Evolutionary conservation across 2,888 invertebrate species (phyloP), one percentile per base, ranked within the genome.

Genomic region (Tenthredo notha): DNA sequence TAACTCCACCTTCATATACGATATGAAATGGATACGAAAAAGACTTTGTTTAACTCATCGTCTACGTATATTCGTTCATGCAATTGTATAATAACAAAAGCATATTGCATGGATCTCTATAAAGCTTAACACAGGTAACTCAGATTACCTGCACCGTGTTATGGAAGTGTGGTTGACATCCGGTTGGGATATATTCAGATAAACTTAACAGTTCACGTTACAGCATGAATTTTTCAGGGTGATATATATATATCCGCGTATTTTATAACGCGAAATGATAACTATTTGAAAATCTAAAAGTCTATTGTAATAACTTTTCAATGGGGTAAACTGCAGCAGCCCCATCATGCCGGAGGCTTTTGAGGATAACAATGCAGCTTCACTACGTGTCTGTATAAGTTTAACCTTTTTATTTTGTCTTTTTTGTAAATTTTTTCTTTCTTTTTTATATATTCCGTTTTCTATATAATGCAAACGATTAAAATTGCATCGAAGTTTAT

Each of bases 121-220:
- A 21, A 29, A 77, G 7, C 37, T 6, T 37, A 37, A 7, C 7
- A 37, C 37, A 37, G 37, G 50, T 77, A 21, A 74, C 54, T 15
- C 29, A 47, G 77, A 37, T 50, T 47, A 77, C 77, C 54, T 40
- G 43, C n/a, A 37, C 5, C 21, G 74, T 25, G 9, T 43, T 12
- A 43, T 43, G 50, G 50, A 54, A 54, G 10, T 33, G 77, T 29
- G 54, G n/a, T n/a, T n/a, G 54, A 77, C 50, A 77, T 77, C 77
- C 77, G 77, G 33, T 54, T 10, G 7, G 7, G n/a, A 18, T 74
- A 18, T 74, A 43, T 43, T 74, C 72, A 43, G 25, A 77, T 54
- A 77, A 77, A 54, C 77, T 77, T 50, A 15, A 77, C 72, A 74
- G 72, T 43, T 74, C 21, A 25, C 21, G 43, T 40, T 74, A 74